phyloP scores from a whole-genome alignment of 2,797 vertebrate species.

The Geotrypetes seraphini region DNA sequence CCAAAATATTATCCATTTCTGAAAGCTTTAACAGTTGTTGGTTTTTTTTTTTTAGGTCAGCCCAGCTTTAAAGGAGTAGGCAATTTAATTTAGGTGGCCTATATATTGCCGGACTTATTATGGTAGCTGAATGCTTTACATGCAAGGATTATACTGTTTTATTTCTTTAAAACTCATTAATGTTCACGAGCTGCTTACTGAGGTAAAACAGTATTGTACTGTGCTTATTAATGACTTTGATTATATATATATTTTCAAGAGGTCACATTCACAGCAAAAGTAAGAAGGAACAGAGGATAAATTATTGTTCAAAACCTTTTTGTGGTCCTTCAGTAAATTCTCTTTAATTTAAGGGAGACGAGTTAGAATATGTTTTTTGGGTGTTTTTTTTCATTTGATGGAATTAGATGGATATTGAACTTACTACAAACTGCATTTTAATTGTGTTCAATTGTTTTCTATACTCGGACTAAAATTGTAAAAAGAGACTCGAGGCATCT shows the following conservation, averaged over 20 bases:
- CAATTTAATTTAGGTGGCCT: neutral
- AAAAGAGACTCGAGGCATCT: neutral
- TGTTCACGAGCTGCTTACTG: conserved; percentile 3
- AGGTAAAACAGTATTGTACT: neutral
- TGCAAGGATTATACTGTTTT: neutral
- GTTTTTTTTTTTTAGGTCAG: neutral
- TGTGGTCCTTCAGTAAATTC: neutral
- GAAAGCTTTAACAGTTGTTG: no score
- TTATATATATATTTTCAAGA: conserved; percentile 32
- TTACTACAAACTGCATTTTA: conserved; percentile 9
- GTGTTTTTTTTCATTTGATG: conserved; percentile 2
- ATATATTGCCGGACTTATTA: neutral
- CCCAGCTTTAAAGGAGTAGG: neutral
- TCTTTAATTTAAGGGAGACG: conserved; percentile 17
- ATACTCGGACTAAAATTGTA: no score
- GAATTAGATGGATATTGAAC: conserved; percentile 2
- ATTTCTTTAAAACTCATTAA: conserved; percentile 5
- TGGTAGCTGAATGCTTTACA: conserved; percentile 1
- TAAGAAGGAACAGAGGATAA: conserved; percentile 25
- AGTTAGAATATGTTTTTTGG: conserved; percentile 13
- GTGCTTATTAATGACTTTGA: conserved; percentile 20
- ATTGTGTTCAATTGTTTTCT: conserved; percentile 2
- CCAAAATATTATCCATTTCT: no score
- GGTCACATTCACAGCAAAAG: conserved; percentile 16
- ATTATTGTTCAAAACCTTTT: conserved; percentile 16